A percentile compares a stretch with the other conserved stretches of the same genome.
phyloP scores from a whole-genome alignment of 2,888 invertebrate genomes.

The Lutraria lutraria region DNA sequence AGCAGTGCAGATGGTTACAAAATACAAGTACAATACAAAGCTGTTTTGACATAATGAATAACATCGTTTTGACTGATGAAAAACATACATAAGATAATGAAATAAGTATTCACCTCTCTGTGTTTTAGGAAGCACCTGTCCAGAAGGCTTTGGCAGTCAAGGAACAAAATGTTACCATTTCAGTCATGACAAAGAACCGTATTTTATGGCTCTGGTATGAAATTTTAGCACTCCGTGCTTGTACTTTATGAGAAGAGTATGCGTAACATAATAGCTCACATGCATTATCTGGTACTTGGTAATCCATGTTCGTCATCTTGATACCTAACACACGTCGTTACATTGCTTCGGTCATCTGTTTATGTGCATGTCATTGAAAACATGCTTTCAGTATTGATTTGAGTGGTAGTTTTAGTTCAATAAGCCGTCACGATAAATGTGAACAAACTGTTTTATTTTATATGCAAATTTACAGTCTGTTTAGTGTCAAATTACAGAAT shows the following conservation, averaged over 20 bases:
- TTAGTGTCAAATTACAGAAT: no score
- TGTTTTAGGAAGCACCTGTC: neutral
- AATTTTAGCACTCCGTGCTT: neutral
- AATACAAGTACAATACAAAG: no score
- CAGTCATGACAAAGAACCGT: neutral
- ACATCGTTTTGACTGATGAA: no score
- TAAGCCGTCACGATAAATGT: no score
- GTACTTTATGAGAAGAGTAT: neutral
- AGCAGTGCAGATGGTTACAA: no score
- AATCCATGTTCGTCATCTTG: neutral
- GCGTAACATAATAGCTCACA: neutral
- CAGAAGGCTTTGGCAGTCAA: neutral
- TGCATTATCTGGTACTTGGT: neutral
- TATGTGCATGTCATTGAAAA: neutral
- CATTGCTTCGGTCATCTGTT: neutral
- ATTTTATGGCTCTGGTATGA: neutral
- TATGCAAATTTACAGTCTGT: no score
- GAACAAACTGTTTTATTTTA: no score
- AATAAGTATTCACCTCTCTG: neutral
- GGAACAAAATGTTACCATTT: slow-evolving; percentile 5
- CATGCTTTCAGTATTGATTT: no score
- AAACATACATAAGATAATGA: no score
- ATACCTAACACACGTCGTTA: neutral
- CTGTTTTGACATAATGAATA: no score
- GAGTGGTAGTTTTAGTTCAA: no score